Evolutionary conservation across 2,888 invertebrate genomes (phyloP).

Genomic region (Epinotia nisella): DNA sequence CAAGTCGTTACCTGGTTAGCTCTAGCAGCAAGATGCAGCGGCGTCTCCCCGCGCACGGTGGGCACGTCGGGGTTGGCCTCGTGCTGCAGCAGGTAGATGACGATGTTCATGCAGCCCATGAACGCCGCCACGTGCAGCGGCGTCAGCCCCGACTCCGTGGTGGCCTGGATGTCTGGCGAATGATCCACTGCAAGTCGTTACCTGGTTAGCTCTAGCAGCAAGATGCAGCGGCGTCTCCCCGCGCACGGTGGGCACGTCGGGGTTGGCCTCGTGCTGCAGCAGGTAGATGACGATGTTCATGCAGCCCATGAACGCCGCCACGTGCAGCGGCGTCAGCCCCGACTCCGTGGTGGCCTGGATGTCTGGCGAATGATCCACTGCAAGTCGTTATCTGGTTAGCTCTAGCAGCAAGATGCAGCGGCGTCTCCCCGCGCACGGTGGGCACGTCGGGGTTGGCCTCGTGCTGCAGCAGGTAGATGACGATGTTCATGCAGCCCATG

Average conservation of each 20-base stretch:
- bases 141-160: constrained; percentile 94
- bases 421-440: constrained; percentile 99
- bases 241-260: constrained; percentile 98
- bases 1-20: too few relatives aligned
- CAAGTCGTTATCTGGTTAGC: too few relatives aligned
- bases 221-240: constrained; percentile 99
- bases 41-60: constrained; percentile 99
- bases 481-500: constrained; percentile 99
- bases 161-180: constrained; percentile 86
- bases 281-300: constrained; percentile 99
- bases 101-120: constrained; percentile 99
- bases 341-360: constrained; percentile 91
- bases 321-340: constrained; percentile 98
- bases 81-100: constrained; percentile 98
- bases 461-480: constrained; percentile 98
- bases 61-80: constrained; percentile 99
- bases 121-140: constrained; percentile 99
- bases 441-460: constrained; percentile 99
- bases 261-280: constrained; percentile 98
- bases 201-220: constrained; percentile 98
- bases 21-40: constrained; percentile 98
- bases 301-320: constrained; percentile 99
- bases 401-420: constrained; percentile 98
- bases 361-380: constrained; percentile 68
- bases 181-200: too few relatives aligned